Evolutionary conservation across 1,140 invertebrate species (phyloP).

Genomic region (Hyphantria cunea): DNA sequence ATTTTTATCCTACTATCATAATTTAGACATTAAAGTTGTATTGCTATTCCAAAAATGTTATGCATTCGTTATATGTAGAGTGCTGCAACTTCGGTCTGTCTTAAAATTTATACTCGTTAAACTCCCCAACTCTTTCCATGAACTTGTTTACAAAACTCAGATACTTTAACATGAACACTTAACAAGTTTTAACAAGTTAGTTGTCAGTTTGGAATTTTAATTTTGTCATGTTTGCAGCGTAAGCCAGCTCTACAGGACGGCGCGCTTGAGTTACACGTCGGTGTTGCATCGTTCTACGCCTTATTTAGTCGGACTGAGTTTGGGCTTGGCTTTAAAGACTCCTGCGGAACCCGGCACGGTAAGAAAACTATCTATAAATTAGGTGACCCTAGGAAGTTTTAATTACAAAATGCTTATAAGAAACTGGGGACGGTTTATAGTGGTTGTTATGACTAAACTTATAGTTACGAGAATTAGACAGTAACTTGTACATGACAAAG

Average conservation of each 20-base stretch:
- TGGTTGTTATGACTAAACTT: no score
- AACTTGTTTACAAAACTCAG: constrained; percentile 20
- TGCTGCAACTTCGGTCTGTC: no score
- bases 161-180: constrained; percentile 21
- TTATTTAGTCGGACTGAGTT: constrained; percentile 84
- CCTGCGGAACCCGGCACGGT: constrained; percentile 50
- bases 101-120: constrained; percentile 10
- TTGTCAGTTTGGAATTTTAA: constrained; percentile 28
- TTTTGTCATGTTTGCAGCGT: constrained; percentile 76
- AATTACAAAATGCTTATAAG: not conserved
- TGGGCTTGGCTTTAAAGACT: constrained; percentile 84
- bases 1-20: no score
- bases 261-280: constrained; percentile 84
- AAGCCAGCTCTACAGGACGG: constrained; percentile 86
- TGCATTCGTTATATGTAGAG: no score
- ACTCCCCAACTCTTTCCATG: not conserved
- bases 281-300: constrained; percentile 85
- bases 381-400: not conserved
- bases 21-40: no score
- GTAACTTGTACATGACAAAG: no score
- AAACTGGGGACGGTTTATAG: no score
- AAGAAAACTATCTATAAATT: constrained; percentile 9
- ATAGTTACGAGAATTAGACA: no score
- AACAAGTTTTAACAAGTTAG: constrained; percentile 4
- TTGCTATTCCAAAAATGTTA: no score